These are phyloP conservation scores for Oncorhynchus gorbuscha DNA, from an alignment of 2,113 vertebrate species.

Conservation along the genomic window DNA sequence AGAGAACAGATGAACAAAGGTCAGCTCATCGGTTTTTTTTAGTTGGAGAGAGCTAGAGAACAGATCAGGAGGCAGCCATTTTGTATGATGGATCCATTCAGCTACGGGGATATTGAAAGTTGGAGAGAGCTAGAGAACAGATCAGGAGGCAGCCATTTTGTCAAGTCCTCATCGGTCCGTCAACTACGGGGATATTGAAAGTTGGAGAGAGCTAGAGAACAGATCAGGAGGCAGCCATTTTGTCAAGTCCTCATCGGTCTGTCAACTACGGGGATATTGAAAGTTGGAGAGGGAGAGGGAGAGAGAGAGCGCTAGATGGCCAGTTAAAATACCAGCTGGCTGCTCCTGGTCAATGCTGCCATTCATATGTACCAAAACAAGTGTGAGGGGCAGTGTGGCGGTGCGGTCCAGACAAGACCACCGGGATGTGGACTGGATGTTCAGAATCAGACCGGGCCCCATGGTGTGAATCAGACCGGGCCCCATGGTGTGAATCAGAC, in stretches of 20 bases:
- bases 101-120: too few species aligned
- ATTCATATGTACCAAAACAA: constrained; percentile 77
- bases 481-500: too few species aligned
- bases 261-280: constrained; percentile 54
- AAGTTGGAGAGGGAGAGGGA: constrained; percentile 65
- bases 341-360: constrained; percentile 76
- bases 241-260: too few species aligned
- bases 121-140: too few species aligned
- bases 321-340: constrained; percentile 77
- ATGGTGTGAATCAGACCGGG: background rate
- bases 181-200: constrained; percentile 81
- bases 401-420: constrained; percentile 50
- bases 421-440: background rate
- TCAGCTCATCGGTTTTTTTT: too few species aligned
- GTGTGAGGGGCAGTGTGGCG: background rate
- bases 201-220: too few species aligned
- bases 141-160: constrained; percentile 63
- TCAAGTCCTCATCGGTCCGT: constrained; percentile 82
- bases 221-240: too few species aligned
- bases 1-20: too few species aligned
- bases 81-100: too few species aligned
- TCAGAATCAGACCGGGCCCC: too few species aligned
- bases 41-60: too few species aligned
- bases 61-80: background rate
- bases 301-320: constrained; percentile 72